A percentile compares a stretch with the other conserved stretches of the same genome.
Conservation (phyloP, 2,797 vertebrate species). For the Simalia tracyae region DNA sequence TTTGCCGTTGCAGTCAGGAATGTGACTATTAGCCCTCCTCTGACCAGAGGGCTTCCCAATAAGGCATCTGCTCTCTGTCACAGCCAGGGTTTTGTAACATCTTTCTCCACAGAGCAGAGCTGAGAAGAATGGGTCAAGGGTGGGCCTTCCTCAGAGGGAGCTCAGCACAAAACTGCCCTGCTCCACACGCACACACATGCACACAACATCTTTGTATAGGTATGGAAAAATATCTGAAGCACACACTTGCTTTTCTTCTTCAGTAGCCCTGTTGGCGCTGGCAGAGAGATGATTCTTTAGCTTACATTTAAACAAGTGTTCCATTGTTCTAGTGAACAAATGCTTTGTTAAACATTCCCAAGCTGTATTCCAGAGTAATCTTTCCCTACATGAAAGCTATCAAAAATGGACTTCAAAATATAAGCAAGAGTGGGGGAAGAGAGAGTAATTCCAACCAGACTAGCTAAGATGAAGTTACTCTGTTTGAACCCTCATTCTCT, state of each 20-base stretch:
- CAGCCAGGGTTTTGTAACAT: slow-evolving; percentile 66
- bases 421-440: not conserved
- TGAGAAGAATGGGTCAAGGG: slow-evolving; percentile 32
- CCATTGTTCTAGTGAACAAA: not conserved
- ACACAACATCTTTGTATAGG: not conserved
- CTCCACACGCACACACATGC: rapidly evolving
- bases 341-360: not conserved
- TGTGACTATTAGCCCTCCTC: slow-evolving; percentile 75
- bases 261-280: not conserved
- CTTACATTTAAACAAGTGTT: not conserved
- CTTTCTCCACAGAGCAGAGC: slow-evolving; percentile 52
- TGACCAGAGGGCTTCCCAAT: slow-evolving; percentile 74
- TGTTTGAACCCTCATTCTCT: not conserved
- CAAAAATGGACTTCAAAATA: not conserved
- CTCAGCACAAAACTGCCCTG: slow-evolving; percentile 38
- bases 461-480: not conserved
- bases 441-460: not conserved
- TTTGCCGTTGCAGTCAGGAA: slow-evolving; percentile 74
- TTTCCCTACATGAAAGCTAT: not conserved
- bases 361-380: not conserved
- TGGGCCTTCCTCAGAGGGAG: slow-evolving; percentile 29
- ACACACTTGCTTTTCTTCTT: not conserved
- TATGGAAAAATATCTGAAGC: slow-evolving; percentile 53
- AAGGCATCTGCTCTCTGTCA: slow-evolving; percentile 75
- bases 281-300: rapidly evolving